Evolutionary conservation across 2,797 vertebrate genomes (phyloP), one percentile per base, ranked within the genome.

Genomic region (Tolypeutes matacus): DNA sequence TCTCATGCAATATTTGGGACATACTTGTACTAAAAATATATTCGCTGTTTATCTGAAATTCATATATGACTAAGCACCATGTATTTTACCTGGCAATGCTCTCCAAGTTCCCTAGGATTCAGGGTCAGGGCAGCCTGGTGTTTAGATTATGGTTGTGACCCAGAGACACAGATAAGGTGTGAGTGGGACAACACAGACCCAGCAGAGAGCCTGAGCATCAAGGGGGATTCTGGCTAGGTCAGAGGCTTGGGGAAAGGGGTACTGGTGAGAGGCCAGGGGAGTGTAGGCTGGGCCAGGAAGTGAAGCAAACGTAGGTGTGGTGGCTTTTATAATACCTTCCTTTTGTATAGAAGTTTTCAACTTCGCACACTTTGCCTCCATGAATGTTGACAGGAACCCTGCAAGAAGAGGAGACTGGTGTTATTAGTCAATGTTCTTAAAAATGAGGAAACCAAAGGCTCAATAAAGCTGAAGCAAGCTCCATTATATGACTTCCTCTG

Each of bases 401-500:
- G 36, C 64, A 64, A 49, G 31, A 69, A 85, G 34, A 29, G 13
- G 13, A 18, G 13, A 31, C 18, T 84, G 70, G 12, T n/a, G 67
- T 46, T 84, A 31, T 39, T n/a, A 42, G 60, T 72, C 73, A 56
- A 5, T 36, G 34, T 39, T 58, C 51, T 80, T 29, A 23, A 62
- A 85, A 94, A 46, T 58, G 87, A 62, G n/a, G 51, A 94, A 51
- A 83, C 51, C 34, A 10, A 56, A 89, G 72, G 27, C 51, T 89
- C 78, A 51, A 3, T 67, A 34, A 17, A 42, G 12, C 12, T 46
- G 53, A 53, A 56, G 42, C 20, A 70, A 78, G 21, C 77, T 62
- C 17, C 86, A 27, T 21, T n/a, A 53, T 4, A 51, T 89, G 51
- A 89, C 56, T 85, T 72, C 56, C 42, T 27, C 29, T 72, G 56